These are phyloP conservation scores for Pammene fasciana DNA, from an alignment of 2,888 invertebrate species.

Conservation along the genomic window DNA sequence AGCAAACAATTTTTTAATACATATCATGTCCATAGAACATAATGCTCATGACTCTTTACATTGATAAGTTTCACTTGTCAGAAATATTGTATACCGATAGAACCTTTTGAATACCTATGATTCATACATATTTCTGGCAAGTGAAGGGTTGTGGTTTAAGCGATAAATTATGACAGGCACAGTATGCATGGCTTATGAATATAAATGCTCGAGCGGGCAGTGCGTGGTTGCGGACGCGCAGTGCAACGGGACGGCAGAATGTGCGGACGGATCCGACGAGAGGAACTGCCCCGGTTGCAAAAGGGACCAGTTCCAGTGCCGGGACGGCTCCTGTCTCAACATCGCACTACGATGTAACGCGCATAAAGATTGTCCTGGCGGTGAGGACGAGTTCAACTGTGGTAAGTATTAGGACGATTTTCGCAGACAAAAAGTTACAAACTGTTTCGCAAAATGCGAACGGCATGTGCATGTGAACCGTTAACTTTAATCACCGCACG, in stretches of 20 bases:
- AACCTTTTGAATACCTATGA: background rate
- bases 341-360: conserved; percentile 86
- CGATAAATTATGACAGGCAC: conserved; percentile 71
- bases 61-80: conserved; percentile 16
- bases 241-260: conserved; percentile 81
- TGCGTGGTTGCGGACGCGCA: conserved; percentile 81
- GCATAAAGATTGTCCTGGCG: conserved; percentile 82
- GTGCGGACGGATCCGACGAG: conserved; percentile 79
- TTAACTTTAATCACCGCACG: conserved; percentile 22
- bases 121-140: conserved; percentile 24
- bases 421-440: background rate
- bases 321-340: conserved; percentile 86
- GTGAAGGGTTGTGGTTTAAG: conserved; percentile 71
- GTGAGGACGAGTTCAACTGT: conserved; percentile 85
- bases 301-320: conserved; percentile 81
- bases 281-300: conserved; percentile 69
- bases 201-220: conserved; percentile 86
- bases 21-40: conserved; percentile 9
- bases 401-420: conserved; percentile 58
- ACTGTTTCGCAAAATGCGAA: background rate
- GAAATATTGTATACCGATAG: background rate
- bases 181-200: conserved; percentile 82
- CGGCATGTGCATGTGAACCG: conserved; percentile 31
- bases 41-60: background rate
- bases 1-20: background rate